Evolutionary conservation across 2,113 vertebrate genomes (phyloP).

Genomic region (Brienomyrus longianalis): DNA sequence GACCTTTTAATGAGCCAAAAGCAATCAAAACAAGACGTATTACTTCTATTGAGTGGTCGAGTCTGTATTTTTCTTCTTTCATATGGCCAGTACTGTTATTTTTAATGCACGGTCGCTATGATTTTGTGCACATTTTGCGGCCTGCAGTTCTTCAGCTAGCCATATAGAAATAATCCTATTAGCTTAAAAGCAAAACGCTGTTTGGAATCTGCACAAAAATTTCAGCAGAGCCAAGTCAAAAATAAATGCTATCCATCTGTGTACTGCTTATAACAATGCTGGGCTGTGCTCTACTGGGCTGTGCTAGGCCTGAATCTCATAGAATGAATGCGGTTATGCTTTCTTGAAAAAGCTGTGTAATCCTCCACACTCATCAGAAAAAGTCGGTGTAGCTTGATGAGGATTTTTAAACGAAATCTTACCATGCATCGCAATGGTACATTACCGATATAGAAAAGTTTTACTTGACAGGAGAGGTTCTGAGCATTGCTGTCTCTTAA

Average conservation of each 20-base stretch:
- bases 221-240: background rate
- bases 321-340: background rate
- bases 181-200: background rate
- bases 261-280: background rate
- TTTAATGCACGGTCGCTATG: background rate
- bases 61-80: background rate
- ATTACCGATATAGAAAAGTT: background rate
- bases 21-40: background rate
- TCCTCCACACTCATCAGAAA: background rate
- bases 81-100: background rate
- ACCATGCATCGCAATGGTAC: background rate
- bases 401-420: background rate
- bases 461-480: background rate
- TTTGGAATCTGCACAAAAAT: background rate
- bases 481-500: background rate
- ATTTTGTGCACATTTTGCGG: background rate
- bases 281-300: background rate
- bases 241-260: conserved; percentile 9
- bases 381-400: background rate
- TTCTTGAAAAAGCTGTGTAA: background rate
- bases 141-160: background rate
- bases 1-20: background rate
- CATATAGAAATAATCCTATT: conserved; percentile 2
- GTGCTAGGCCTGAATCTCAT: background rate
- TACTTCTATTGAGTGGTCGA: background rate